Evolutionary conservation across 1,140 invertebrate genomes (phyloP).

Genomic region (Micrasema longulum): DNA sequence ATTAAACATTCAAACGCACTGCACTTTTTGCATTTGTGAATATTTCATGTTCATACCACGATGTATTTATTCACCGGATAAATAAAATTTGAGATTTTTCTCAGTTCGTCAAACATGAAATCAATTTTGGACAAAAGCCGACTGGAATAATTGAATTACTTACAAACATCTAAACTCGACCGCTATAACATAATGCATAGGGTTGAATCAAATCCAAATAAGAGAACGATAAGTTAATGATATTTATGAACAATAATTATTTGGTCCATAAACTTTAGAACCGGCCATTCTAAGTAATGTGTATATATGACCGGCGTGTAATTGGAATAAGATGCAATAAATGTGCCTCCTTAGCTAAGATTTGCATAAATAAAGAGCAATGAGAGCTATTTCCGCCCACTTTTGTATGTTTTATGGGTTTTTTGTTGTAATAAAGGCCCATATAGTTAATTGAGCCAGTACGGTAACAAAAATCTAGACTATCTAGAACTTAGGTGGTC

Average conservation of each 20-base stretch:
- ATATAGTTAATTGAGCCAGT: conserved; percentile 35
- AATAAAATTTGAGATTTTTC: too few relatives aligned
- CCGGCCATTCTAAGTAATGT: conserved; percentile 11
- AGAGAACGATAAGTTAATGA: conserved; percentile 26
- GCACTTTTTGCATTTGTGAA: too few relatives aligned
- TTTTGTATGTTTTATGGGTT: conserved; percentile 31
- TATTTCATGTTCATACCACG: too few relatives aligned
- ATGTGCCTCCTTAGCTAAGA: conserved; percentile 30
- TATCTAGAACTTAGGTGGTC: conserved; percentile 21
- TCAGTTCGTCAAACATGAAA: too few relatives aligned
- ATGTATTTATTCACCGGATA: too few relatives aligned
- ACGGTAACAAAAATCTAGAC: not conserved
- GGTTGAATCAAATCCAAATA: conserved; percentile 3
- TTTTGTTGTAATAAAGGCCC: conserved; percentile 30
- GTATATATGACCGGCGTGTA: conserved; percentile 18
- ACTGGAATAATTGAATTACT: too few relatives aligned
- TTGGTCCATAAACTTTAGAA: conserved; percentile 24
- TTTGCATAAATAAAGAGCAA: conserved; percentile 41
- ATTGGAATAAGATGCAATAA: conserved; percentile 38
- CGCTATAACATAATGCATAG: too few relatives aligned
- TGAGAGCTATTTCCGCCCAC: conserved; percentile 35
- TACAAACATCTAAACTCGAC: too few relatives aligned
- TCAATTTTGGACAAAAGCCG: too few relatives aligned
- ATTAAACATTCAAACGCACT: too few relatives aligned
- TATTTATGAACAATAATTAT: conserved; percentile 36